A percentile compares a stretch with the other conserved stretches of the same genome.
Conservation (phyloP, 1,140 invertebrate genomes). For the Archivesica marissinica region DNA sequence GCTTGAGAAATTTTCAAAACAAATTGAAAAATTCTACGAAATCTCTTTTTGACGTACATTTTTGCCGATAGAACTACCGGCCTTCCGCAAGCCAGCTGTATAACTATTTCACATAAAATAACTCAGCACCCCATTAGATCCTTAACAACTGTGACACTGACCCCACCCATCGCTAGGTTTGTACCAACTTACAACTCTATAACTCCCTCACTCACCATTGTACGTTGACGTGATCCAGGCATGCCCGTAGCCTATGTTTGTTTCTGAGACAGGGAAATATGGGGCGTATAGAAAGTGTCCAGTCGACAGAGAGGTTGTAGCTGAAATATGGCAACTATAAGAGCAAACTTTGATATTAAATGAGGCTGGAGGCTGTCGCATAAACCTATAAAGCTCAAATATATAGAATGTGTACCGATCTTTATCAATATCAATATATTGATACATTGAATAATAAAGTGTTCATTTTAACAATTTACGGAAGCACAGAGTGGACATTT, state of each 20-base stretch:
- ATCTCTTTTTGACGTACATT: too few species aligned
- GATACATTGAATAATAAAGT: not conserved
- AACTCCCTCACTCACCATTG: slow-evolving; percentile 35
- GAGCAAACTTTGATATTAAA: not conserved
- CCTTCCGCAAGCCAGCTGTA: too few species aligned
- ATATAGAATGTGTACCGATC: not conserved
- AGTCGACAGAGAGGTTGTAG: not conserved
- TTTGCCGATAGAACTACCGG: too few species aligned
- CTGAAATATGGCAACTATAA: not conserved
- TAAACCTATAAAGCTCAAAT: not conserved
- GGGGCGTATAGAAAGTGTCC: not conserved
- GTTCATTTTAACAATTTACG: not conserved
- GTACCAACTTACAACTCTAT: too few species aligned
- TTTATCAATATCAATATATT: not conserved
- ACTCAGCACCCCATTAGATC: too few species aligned
- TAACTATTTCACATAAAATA: too few species aligned
- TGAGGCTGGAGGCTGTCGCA: too few species aligned
- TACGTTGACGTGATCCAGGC: slow-evolving; percentile 29
- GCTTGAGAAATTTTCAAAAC: too few species aligned
- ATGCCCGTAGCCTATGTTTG: slow-evolving; percentile 25
- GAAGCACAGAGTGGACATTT: not conserved
- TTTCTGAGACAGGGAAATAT: slow-evolving; percentile 20
- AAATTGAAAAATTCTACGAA: too few species aligned
- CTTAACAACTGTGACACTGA: too few species aligned
- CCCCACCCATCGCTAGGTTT: too few species aligned